phyloP scores from a whole-genome alignment of 2,888 invertebrate species.

The Pycnomerus fuliginosus region DNA sequence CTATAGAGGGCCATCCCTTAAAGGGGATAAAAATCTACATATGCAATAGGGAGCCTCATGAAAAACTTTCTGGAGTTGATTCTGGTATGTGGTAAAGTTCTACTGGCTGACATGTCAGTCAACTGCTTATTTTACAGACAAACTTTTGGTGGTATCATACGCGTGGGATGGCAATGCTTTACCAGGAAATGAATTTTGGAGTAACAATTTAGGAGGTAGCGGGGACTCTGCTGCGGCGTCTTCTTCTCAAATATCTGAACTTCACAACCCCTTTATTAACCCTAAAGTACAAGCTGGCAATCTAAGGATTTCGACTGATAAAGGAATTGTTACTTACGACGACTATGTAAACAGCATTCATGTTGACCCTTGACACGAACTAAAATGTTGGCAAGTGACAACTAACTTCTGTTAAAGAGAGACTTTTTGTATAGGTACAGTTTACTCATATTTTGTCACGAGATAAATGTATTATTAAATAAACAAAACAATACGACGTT shows the following conservation, averaged over 20 bases:
- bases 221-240: slow-evolving; percentile 66
- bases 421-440: too few species aligned
- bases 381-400: too few species aligned
- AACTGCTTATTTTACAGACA: slow-evolving; percentile 38
- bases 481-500: too few species aligned
- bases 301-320: slow-evolving; percentile 53
- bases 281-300: slow-evolving; percentile 55
- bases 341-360: slow-evolving; percentile 27
- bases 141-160: slow-evolving; percentile 64
- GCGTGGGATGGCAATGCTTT: slow-evolving; percentile 74
- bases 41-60: slow-evolving; percentile 60
- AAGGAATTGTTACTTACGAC: slow-evolving; percentile 24
- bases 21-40: slow-evolving; percentile 52
- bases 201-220: slow-evolving; percentile 55
- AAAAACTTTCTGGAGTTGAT: slow-evolving; percentile 53
- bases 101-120: too few species aligned
- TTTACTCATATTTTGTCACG: too few species aligned
- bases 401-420: too few species aligned
- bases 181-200: slow-evolving; percentile 75
- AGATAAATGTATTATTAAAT: too few species aligned
- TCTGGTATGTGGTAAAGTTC: slow-evolving; percentile 54
- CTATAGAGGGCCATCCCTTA: slow-evolving; percentile 34
- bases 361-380: too few species aligned
- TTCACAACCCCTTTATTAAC: slow-evolving; percentile 63
- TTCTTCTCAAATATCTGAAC: slow-evolving; percentile 61